These are phyloP conservation scores for Ramphastos sulfuratus DNA, from an alignment of 2,113 vertebrate species.

Conservation along the genomic window DNA sequence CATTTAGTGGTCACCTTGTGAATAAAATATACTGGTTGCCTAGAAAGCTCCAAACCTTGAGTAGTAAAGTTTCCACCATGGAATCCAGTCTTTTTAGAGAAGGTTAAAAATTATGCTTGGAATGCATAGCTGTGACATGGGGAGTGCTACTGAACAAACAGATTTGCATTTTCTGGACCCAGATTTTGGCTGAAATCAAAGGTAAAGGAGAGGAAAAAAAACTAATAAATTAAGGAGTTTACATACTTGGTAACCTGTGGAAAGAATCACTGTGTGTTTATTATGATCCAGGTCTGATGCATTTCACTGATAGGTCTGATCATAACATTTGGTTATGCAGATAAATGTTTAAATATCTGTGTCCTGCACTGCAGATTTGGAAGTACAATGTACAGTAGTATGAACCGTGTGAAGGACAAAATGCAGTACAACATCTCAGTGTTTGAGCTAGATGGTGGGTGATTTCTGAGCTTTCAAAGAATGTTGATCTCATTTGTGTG, in stretches of 20 bases:
- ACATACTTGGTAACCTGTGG: not conserved
- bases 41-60: not conserved
- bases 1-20: not conserved
- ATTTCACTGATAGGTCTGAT: not conserved
- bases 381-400: not conserved
- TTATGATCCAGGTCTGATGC: not conserved
- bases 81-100: not conserved
- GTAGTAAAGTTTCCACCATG: not conserved
- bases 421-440: not conserved
- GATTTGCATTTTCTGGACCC: not conserved
- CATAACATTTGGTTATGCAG: not conserved
- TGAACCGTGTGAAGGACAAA: not conserved
- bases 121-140: not conserved
- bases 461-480: not conserved
- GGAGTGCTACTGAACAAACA: not conserved
- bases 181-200: not conserved
- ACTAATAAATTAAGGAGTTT: not conserved
- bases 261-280: not conserved
- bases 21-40: not conserved
- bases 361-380: not conserved
- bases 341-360: not conserved
- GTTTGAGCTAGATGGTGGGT: not conserved
- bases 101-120: not conserved
- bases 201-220: not conserved
- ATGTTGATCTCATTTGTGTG: not conserved